Conservation (phyloP, 2,888 invertebrate genomes). For the Papilio demoleus region DNA sequence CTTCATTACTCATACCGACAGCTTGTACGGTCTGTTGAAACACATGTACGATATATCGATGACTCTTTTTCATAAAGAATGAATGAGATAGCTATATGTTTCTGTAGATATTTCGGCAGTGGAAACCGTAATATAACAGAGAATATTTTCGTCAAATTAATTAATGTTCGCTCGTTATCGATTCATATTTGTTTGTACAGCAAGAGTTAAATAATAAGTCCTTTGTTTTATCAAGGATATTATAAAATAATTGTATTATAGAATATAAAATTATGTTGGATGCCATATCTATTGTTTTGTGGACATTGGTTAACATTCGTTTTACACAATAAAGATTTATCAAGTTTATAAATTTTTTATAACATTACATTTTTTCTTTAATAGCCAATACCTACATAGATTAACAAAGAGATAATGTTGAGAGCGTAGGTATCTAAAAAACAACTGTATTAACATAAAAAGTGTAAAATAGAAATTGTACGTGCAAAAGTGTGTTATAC, state of each 20-base stretch:
- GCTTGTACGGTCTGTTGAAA: background rate
- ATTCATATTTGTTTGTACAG: background rate
- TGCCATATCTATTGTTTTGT: slow-evolving; percentile 19
- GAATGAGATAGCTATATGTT: background rate
- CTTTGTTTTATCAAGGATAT: slow-evolving; percentile 7
- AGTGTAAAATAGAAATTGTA: too few relatives aligned
- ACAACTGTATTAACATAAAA: too few relatives aligned
- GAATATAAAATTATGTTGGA: background rate
- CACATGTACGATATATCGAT: background rate
- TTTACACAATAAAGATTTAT: background rate
- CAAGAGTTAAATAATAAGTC: background rate
- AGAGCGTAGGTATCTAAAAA: too few relatives aligned
- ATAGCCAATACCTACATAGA: too few relatives aligned
- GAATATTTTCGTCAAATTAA: background rate
- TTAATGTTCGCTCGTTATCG: background rate
- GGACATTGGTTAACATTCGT: background rate
- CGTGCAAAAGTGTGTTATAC: too few relatives aligned
- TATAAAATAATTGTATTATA: background rate
- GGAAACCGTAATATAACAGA: background rate
- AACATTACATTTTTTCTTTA: too few relatives aligned
- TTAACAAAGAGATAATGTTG: too few relatives aligned
- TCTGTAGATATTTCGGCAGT: background rate
- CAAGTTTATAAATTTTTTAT: too few relatives aligned
- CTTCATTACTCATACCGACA: slow-evolving; percentile 24
- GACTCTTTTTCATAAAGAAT: background rate